These are phyloP conservation scores for Taenaris catops DNA, from an alignment of 2,888 invertebrate genomes.

Conservation along the genomic window DNA sequence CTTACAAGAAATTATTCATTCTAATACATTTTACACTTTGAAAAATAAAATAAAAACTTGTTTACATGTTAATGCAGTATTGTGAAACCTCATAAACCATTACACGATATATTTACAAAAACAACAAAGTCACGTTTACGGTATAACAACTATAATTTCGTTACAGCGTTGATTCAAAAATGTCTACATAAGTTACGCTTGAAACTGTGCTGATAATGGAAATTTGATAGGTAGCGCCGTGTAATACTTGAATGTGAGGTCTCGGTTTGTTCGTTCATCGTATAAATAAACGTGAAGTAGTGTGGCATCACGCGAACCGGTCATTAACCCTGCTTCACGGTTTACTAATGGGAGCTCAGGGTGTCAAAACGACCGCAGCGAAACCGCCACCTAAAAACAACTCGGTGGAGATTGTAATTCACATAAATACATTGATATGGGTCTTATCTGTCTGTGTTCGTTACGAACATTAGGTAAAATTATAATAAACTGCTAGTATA, in stretches of 20 bases:
- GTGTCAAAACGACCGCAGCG: constrained; percentile 60
- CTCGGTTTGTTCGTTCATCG: constrained; percentile 57
- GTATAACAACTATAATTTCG: constrained; percentile 13
- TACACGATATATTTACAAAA: constrained; percentile 2
- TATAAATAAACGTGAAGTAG: constrained; percentile 74
- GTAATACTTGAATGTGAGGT: constrained; percentile 56
- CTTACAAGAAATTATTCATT: no score
- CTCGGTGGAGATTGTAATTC: constrained; percentile 44
- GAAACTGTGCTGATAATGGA: constrained; percentile 50
- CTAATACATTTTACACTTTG: no score
- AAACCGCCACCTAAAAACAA: constrained; percentile 45
- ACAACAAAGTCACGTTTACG: constrained; percentile 5
- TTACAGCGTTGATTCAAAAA: constrained; percentile 17
- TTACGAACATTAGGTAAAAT: no score
- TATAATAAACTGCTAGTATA: no score
- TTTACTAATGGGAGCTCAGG: constrained; percentile 62
- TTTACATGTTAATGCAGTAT: no score
- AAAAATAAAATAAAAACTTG: no score
- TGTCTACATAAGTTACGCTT: constrained; percentile 23
- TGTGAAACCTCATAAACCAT: no score
- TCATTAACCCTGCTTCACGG: constrained; percentile 67
- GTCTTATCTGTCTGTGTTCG: no score
- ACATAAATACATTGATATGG: constrained; percentile 25
- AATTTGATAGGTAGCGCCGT: constrained; percentile 67
- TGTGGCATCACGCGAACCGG: constrained; percentile 64